Conservation (phyloP, 2,888 invertebrate genomes). For the Mythimna lalbum region DNA sequence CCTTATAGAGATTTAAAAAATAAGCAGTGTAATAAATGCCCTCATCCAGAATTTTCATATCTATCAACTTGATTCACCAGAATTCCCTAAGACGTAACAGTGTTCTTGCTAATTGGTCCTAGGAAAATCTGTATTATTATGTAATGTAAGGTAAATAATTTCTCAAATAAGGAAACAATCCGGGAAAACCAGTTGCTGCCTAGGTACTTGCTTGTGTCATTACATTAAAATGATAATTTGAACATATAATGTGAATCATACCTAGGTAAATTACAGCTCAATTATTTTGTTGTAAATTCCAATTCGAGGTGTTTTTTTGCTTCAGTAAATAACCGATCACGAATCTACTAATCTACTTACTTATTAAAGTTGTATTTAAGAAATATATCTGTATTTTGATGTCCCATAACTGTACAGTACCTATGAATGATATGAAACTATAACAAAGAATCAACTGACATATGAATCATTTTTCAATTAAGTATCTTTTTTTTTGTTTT, state of each 20-base stretch:
- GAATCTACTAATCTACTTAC: no score
- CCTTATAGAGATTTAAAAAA: no score
- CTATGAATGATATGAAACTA: no score
- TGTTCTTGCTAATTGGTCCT: background rate
- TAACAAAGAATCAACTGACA: no score
- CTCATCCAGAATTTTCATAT: no score
- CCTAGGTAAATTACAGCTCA: background rate
- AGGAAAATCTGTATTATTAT: slow-evolving; percentile 11
- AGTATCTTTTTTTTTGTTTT: no score
- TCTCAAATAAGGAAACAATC: slow-evolving; percentile 4
- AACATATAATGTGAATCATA: slow-evolving; percentile 17
- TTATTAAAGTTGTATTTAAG: background rate
- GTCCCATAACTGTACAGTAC: no score
- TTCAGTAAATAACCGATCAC: no score
- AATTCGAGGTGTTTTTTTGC: background rate
- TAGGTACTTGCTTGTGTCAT: slow-evolving; percentile 21
- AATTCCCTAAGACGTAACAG: background rate
- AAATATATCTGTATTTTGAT: background rate
- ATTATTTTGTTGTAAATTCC: background rate
- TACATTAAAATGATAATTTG: background rate
- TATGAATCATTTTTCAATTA: no score
- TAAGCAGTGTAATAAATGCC: background rate
- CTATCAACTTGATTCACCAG: slow-evolving; percentile 2
- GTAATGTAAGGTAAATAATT: slow-evolving; percentile 1
- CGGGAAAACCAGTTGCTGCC: slow-evolving; percentile 1